Conservation (phyloP, 2,113 vertebrate genomes). For the Pseudois nayaur region DNA sequence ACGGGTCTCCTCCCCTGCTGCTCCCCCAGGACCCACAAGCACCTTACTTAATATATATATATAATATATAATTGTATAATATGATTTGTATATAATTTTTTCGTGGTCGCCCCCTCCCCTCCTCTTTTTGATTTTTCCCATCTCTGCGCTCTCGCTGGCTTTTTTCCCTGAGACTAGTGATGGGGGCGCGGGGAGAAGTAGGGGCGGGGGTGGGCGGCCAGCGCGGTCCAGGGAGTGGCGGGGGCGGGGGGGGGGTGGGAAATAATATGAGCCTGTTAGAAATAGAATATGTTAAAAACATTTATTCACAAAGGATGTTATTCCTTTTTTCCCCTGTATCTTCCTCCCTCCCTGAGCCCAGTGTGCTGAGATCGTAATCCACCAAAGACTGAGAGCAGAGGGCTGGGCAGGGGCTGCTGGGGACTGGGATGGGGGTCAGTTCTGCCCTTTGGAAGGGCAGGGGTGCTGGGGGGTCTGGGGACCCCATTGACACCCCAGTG, state of each 20-base stretch:
- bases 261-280: constrained; percentile 28
- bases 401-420: neutral
- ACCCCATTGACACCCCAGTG: accelerated
- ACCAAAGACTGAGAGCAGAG: neutral
- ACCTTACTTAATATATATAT: neutral
- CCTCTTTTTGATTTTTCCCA: neutral
- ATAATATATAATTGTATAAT: neutral
- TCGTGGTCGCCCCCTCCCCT: neutral
- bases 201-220: constrained; percentile 19
- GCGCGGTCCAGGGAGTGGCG: constrained; percentile 63
- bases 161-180: neutral
- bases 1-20: neutral
- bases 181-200: constrained; percentile 26
- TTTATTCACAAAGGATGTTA: constrained; percentile 7
- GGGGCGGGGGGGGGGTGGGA: neutral
- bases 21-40: neutral
- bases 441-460: neutral
- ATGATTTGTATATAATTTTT: neutral
- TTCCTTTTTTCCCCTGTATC: neutral
- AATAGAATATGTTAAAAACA: constrained; percentile 39
- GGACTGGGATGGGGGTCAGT: accelerated
- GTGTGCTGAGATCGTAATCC: neutral
- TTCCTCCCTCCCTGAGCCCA: neutral
- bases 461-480: neutral
- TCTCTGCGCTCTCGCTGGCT: neutral